Conservation (phyloP, 2,797 vertebrate genomes). For the Synanceia verrucosa region DNA sequence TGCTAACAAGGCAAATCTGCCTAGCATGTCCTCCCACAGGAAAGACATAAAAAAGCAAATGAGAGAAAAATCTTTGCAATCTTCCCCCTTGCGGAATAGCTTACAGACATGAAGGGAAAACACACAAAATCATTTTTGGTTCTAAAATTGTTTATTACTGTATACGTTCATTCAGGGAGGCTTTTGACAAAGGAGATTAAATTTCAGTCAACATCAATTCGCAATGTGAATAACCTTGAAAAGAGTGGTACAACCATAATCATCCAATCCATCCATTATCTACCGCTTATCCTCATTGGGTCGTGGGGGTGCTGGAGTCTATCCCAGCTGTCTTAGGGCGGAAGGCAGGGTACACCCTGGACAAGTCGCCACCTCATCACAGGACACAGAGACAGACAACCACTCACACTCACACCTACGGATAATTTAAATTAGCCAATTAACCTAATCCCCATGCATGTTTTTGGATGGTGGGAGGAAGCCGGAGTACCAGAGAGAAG, state of each 20-base stretch:
- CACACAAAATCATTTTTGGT: slow-evolving; percentile 20
- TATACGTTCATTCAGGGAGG: slow-evolving; percentile 10
- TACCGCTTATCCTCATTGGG: too few species aligned
- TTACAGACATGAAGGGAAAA: slow-evolving; percentile 15
- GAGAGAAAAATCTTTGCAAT: slow-evolving; percentile 53
- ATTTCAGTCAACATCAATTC: slow-evolving; percentile 22
- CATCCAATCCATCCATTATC: slow-evolving; percentile 8
- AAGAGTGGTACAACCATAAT: slow-evolving; percentile 23
- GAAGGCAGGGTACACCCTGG: too few species aligned
- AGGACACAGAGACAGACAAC: too few species aligned
- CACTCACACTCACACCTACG: too few species aligned
- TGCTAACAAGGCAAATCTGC: slow-evolving; percentile 68
- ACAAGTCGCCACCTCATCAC: too few species aligned
- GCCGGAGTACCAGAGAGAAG: too few species aligned
- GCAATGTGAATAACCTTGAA: slow-evolving; percentile 22
- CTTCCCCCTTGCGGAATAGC: slow-evolving; percentile 18
- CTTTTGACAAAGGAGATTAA: slow-evolving; percentile 32
- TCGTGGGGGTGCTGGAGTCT: too few species aligned
- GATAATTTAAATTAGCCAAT: too few species aligned
- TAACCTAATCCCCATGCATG: too few species aligned
- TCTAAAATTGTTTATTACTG: slow-evolving; percentile 49
- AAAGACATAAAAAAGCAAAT: slow-evolving; percentile 55
- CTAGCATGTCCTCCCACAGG: slow-evolving; percentile 56
- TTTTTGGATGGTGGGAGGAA: too few species aligned
- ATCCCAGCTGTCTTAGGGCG: too few species aligned